Conservation (phyloP, 1,140 invertebrate genomes). For the Geopemphigus sp. region DNA sequence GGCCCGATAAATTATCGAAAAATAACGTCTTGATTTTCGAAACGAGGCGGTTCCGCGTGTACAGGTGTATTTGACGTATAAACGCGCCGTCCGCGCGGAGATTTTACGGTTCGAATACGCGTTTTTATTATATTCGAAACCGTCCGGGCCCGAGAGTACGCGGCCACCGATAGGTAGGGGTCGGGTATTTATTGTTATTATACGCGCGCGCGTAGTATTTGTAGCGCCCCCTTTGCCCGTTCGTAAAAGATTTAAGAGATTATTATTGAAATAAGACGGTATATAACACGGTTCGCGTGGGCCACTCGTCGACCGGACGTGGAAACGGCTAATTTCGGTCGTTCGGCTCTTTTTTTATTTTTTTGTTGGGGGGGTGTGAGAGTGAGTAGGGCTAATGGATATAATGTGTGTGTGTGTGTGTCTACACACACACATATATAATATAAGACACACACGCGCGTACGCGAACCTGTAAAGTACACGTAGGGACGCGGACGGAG, state of each 20-base stretch:
- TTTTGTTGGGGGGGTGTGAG: too few relatives aligned
- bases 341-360: background rate
- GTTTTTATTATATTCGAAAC: constrained; percentile 24
- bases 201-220: too few relatives aligned
- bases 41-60: background rate
- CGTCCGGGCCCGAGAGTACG: background rate
- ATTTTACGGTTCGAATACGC: constrained; percentile 43
- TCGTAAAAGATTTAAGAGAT: constrained; percentile 43
- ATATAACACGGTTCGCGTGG: constrained; percentile 20
- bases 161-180: background rate
- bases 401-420: constrained; percentile 1
- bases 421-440: background rate
- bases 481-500: background rate
- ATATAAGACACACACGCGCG: background rate
- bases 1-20: constrained; percentile 30
- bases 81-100: constrained; percentile 4
- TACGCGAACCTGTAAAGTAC: background rate
- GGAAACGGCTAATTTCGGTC: constrained; percentile 28
- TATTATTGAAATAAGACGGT: constrained; percentile 43
- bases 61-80: background rate
- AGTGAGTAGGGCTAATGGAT: constrained; percentile 7
- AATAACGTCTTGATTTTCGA: constrained; percentile 38
- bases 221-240: background rate
- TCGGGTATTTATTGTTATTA: too few relatives aligned
- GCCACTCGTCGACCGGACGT: constrained; percentile 28